Conservation (phyloP, 2,797 vertebrate species). For the Limosa lapponica region DNA sequence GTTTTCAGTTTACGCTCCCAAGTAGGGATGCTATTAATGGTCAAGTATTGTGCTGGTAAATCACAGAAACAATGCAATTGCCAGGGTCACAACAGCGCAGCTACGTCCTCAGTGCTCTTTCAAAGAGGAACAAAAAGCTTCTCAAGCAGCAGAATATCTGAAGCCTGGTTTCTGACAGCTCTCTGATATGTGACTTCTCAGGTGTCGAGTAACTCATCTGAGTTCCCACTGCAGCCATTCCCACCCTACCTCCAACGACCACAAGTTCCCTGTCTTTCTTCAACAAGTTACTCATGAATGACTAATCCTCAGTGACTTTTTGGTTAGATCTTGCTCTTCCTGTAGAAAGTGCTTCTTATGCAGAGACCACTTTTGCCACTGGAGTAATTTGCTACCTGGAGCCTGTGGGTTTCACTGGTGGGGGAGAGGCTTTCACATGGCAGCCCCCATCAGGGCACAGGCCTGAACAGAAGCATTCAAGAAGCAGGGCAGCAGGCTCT, state of each 20-base stretch:
- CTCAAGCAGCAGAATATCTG: neutral
- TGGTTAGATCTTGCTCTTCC: neutral
- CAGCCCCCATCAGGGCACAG: neutral
- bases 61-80: neutral
- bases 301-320: neutral
- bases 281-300: neutral
- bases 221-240: neutral
- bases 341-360: neutral
- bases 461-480: neutral
- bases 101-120: neutral
- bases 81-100: neutral
- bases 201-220: neutral
- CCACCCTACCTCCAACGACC: neutral
- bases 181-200: neutral
- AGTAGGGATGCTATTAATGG: neutral
- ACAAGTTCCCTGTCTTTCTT: neutral
- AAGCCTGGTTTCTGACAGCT: neutral
- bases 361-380: neutral
- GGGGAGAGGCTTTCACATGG: rapidly evolving
- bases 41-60: neutral
- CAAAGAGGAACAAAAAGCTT: neutral
- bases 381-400: neutral
- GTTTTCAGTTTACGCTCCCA: neutral
- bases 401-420: neutral
- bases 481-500: neutral